These are phyloP conservation scores for Scaptomyza montana DNA, from an alignment of 1,140 invertebrate genomes.

Conservation along the genomic window DNA sequence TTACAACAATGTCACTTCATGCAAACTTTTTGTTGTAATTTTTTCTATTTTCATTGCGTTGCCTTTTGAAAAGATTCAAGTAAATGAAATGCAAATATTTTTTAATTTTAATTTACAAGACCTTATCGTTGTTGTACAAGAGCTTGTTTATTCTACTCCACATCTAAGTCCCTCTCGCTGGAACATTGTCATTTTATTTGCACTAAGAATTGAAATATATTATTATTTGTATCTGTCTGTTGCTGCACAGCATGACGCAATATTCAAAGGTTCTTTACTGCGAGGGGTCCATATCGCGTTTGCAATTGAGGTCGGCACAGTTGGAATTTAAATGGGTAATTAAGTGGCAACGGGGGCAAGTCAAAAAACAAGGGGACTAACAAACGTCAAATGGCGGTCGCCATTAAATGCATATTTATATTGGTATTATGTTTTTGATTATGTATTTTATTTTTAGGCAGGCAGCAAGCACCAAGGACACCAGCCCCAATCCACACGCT, in stretches of 20 bases:
- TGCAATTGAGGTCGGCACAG: constrained; percentile 44
- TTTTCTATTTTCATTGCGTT: not conserved
- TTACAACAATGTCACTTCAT: no score
- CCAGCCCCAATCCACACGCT: no score
- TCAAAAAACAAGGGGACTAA: constrained; percentile 5
- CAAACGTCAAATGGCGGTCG: constrained; percentile 39
- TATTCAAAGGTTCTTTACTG: constrained; percentile 12
- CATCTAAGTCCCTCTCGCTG: not conserved
- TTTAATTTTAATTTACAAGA: no score
- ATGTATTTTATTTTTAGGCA: constrained; percentile 4
- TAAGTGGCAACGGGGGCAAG: constrained; percentile 45
- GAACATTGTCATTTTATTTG: constrained; percentile 25
- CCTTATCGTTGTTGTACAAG: no score
- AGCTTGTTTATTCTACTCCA: not conserved
- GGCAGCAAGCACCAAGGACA: constrained; percentile 9
- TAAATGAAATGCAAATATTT: no score
- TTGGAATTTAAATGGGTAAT: constrained; percentile 76
- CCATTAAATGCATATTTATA: constrained; percentile 70
- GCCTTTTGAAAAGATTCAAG: no score
- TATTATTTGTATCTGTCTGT: not conserved
- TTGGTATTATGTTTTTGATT: constrained; percentile 40
- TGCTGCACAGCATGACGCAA: constrained; percentile 12
- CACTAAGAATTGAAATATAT: constrained; percentile 20
- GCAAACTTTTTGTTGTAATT: not conserved
- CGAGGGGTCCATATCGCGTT: not conserved